A percentile compares a stretch with the other conserved stretches of the same genome.
Conservation (phyloP, 2,888 invertebrate genomes). For the Drosophila suboccidentalis region DNA sequence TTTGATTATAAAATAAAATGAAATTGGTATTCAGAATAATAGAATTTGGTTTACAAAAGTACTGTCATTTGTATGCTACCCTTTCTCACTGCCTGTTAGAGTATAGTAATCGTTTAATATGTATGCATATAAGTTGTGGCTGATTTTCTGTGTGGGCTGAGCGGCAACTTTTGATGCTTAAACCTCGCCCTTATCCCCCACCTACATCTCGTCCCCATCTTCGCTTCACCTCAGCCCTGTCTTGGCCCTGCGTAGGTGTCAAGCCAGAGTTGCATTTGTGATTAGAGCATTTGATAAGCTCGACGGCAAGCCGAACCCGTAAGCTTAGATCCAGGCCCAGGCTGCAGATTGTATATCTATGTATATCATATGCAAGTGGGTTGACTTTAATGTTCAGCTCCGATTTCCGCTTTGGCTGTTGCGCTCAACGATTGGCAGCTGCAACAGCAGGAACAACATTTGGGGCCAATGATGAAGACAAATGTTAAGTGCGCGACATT, state of each 20-base stretch:
- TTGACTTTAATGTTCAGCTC: slow-evolving; percentile 32
- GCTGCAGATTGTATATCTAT: slow-evolving; percentile 33
- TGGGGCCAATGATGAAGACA: slow-evolving; percentile 68
- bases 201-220: slow-evolving; percentile 5
- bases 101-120: slow-evolving; percentile 54
- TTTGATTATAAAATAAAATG: too few species aligned
- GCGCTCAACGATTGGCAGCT: slow-evolving; percentile 25
- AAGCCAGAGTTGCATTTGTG: slow-evolving; percentile 49
- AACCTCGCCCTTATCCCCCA: slow-evolving; percentile 32
- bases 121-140: slow-evolving; percentile 42
- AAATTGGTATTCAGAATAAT: too few species aligned
- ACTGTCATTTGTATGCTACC: not conserved
- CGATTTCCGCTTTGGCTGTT: slow-evolving; percentile 55
- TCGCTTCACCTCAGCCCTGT: slow-evolving; percentile 10
- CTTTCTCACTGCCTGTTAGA: slow-evolving; percentile 11
- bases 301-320: slow-evolving; percentile 29
- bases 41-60: not conserved
- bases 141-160: slow-evolving; percentile 60
- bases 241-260: slow-evolving; percentile 55
- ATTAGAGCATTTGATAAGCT: slow-evolving; percentile 56
- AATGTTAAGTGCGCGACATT: slow-evolving; percentile 78
- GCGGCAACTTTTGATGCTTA: slow-evolving; percentile 65
- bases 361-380: slow-evolving; percentile 61
- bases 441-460: slow-evolving; percentile 22
- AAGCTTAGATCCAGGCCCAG: slow-evolving; percentile 30